Percentiles rank a stretch among this genome's conserved stretches.
phyloP scores from a whole-genome alignment of 2,888 invertebrate genomes.

The Coelopa pilipes region DNA sequence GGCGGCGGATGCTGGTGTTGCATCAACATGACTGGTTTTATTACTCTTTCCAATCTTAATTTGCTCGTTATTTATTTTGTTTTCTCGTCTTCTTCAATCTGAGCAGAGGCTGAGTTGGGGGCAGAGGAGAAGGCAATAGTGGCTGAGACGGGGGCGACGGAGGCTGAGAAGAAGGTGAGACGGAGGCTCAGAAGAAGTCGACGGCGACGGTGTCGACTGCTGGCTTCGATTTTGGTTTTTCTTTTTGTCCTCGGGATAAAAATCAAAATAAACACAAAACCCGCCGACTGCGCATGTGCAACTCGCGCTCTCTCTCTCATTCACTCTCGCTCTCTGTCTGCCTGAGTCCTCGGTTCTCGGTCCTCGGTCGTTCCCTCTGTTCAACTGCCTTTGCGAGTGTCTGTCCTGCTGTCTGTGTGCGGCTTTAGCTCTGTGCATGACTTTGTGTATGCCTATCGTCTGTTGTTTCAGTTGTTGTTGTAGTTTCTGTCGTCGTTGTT shows the following conservation, averaged over 20 bases:
- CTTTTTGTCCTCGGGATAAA: slow-evolving; percentile 10
- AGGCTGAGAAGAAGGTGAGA: too few relatives aligned
- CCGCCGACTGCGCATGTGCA: slow-evolving; percentile 30
- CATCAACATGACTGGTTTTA: too few relatives aligned
- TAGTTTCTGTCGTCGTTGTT: slow-evolving; percentile 30
- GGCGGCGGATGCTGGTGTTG: too few relatives aligned
- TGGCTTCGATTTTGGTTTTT: not conserved
- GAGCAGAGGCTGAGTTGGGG: too few relatives aligned
- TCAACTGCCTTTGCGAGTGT: not conserved
- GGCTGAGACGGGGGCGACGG: too few relatives aligned
- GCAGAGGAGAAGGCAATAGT: too few relatives aligned
- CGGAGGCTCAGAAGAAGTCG: too few relatives aligned
- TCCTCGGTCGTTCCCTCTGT: too few relatives aligned
- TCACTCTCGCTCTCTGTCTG: not conserved
- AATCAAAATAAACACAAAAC: slow-evolving; percentile 11
- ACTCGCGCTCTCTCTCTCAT: not conserved
- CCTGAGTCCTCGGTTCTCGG: not conserved
- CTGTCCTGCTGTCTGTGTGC: not conserved
- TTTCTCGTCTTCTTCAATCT: too few relatives aligned
- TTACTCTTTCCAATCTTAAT: too few relatives aligned
- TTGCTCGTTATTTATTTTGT: too few relatives aligned
- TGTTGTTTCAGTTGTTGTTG: not conserved
- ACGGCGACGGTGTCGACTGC: too few relatives aligned
- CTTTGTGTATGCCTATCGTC: not conserved
- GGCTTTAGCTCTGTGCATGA: not conserved